Evolutionary conservation across 2,797 vertebrate genomes (phyloP).

Genomic region (Dromococcyx pavoninus): DNA sequence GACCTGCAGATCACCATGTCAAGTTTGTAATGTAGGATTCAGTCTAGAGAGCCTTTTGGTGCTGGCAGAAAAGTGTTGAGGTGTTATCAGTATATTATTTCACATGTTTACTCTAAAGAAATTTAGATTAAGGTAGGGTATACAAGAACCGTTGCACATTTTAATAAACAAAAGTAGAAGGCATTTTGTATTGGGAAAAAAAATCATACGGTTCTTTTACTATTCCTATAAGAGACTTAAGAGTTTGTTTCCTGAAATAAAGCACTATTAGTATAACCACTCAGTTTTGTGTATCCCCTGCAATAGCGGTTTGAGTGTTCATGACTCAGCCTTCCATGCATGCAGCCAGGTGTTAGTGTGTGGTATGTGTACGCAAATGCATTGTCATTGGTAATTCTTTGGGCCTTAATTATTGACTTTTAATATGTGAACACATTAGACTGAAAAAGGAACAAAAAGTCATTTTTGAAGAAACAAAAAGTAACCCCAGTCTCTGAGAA

Average conservation of each 20-base stretch:
- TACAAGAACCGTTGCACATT: background rate
- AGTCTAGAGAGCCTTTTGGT: background rate
- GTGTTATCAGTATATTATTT: background rate
- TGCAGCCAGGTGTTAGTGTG: background rate
- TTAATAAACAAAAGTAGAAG: background rate
- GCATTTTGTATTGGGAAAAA: background rate
- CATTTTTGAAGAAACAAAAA: rapidly evolving
- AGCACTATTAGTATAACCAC: background rate
- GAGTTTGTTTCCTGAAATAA: background rate
- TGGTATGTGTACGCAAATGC: background rate
- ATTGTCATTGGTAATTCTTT: background rate
- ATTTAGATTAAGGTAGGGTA: background rate
- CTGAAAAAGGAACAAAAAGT: background rate
- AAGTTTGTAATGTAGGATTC: background rate
- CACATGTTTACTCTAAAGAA: background rate
- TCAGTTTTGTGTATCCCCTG: background rate
- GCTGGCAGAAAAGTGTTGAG: background rate
- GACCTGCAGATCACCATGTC: background rate
- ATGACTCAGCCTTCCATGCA: background rate
- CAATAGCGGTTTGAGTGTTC: background rate
- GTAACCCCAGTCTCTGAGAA: background rate
- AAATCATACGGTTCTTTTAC: background rate
- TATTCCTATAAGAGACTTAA: background rate
- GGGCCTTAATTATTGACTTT: background rate
- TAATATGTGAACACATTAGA: background rate